phyloP scores from a whole-genome alignment of 2,797 vertebrate species.

The Premnoplex brunnescens region DNA sequence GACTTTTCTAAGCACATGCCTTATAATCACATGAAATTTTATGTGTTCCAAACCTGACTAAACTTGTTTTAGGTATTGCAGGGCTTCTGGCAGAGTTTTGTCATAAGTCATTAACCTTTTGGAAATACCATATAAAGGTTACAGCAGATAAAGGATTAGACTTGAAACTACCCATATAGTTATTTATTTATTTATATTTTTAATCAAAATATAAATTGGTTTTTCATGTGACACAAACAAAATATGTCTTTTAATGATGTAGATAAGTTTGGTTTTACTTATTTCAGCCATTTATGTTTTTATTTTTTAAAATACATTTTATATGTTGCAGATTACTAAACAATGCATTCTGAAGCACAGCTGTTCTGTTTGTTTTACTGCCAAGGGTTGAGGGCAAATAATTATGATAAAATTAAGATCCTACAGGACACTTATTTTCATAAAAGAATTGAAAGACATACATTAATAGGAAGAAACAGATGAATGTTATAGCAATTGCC shows the following conservation, averaged over 20 bases:
- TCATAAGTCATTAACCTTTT: neutral
- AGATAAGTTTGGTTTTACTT: neutral
- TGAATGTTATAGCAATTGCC: neutral
- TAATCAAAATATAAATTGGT: neutral
- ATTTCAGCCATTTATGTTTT: neutral
- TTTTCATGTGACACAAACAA: neutral
- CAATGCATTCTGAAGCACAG: neutral
- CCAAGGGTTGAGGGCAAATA: neutral
- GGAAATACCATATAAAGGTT: neutral
- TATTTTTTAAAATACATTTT: neutral
- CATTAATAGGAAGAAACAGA: neutral
- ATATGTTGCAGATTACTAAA: neutral
- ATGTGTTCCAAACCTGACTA: neutral
- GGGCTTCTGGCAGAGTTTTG: neutral
- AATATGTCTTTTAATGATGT: neutral
- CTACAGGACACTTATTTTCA: neutral
- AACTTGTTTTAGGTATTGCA: neutral
- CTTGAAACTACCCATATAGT: neutral
- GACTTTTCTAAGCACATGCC: neutral
- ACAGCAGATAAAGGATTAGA: neutral
- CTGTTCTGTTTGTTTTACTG: neutral
- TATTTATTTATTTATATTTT: neutral
- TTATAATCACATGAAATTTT: neutral
- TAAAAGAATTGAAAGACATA: neutral
- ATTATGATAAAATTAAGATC: neutral